These are phyloP conservation scores for Gasterosteus aculeatus DNA, from an alignment of 2,113 vertebrate species.

Conservation along the genomic window DNA sequence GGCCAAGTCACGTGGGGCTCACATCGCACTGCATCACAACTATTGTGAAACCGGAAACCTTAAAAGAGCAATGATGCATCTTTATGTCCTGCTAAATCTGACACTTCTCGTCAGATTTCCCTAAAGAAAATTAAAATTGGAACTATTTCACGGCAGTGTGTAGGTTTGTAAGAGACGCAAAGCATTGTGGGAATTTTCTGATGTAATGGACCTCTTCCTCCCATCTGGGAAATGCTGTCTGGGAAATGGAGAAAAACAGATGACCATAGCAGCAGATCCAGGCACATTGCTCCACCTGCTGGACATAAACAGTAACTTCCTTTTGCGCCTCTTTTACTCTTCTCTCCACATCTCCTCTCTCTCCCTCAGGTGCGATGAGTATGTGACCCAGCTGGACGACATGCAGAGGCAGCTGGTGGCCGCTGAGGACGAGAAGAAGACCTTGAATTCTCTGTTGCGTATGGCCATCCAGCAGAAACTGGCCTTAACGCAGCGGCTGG, in stretches of 20 bases:
- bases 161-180: constrained; percentile 33
- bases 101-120: not conserved
- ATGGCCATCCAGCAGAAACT: constrained; percentile 85
- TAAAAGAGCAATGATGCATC: not conserved
- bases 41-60: not conserved
- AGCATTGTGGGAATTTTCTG: constrained; percentile 71
- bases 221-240: constrained; percentile 71
- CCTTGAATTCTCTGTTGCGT: constrained; percentile 80
- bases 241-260: constrained; percentile 52
- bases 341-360: not conserved
- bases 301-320: constrained; percentile 17
- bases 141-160: not conserved
- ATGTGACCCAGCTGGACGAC: constrained; percentile 82
- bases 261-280: not conserved
- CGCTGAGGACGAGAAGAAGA: constrained; percentile 85
- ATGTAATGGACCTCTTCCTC: constrained; percentile 63
- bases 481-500: constrained; percentile 81
- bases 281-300: constrained; percentile 62
- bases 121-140: not conserved
- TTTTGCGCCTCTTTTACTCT: not conserved
- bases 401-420: constrained; percentile 83
- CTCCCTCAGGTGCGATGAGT: constrained; percentile 79
- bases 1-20: not conserved
- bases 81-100: not conserved
- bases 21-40: not conserved